Evolutionary conservation across 2,888 invertebrate genomes (phyloP).

Genomic region (Poecilobothrus nobilitatus): DNA sequence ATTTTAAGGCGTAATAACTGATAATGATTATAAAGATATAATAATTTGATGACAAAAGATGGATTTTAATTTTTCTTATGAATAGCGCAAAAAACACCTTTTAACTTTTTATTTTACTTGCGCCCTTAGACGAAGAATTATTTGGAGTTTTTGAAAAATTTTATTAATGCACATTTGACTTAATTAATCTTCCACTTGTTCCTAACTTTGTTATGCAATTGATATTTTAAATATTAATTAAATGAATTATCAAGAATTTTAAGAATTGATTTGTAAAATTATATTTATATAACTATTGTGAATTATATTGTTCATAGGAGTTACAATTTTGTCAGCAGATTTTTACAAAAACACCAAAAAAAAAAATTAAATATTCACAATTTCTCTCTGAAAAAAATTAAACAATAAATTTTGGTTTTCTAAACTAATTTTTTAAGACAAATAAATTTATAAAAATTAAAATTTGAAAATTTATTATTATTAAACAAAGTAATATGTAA

Average conservation of each 20-base stretch:
- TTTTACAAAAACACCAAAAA: no score
- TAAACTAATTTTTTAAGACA: no score
- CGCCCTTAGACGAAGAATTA: constrained; percentile 6
- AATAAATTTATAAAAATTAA: no score
- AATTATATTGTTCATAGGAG: background rate
- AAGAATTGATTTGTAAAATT: background rate
- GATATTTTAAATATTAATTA: background rate
- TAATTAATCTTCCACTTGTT: background rate
- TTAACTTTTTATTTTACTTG: background rate
- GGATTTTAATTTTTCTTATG: background rate
- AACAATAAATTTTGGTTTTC: no score
- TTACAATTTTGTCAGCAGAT: background rate
- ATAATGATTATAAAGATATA: background rate
- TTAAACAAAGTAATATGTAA: no score
- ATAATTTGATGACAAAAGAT: background rate
- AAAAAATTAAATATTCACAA: no score
- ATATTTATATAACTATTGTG: constrained; percentile 1
- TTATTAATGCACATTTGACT: constrained; percentile 3
- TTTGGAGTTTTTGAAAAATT: constrained; percentile 1
- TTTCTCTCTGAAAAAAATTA: no score
- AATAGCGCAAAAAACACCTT: background rate
- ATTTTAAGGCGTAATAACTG: background rate
- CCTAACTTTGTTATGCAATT: background rate
- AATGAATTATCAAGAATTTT: background rate
- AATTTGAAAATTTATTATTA: no score